These are phyloP conservation scores for Yponomeuta sedellus DNA, from an alignment of 2,888 invertebrate genomes.

Conservation along the genomic window DNA sequence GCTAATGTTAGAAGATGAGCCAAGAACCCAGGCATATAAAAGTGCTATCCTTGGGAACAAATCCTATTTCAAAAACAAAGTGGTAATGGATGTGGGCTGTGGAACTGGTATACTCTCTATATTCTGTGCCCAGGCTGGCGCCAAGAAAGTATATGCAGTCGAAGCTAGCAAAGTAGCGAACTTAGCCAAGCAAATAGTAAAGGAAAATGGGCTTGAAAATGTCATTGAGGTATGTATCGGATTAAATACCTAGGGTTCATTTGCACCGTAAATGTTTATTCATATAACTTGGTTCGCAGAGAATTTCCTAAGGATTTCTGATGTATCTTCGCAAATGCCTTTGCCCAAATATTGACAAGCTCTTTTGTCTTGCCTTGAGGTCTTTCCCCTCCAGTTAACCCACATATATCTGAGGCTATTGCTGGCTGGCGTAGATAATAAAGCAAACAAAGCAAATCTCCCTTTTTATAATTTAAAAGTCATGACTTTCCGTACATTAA, in stretches of 20 bases:
- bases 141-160: slow-evolving; percentile 88
- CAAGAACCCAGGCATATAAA: slow-evolving; percentile 86
- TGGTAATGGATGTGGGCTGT: slow-evolving; percentile 90
- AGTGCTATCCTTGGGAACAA: slow-evolving; percentile 84
- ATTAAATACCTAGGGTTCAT: neutral
- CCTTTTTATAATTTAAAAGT: too few relatives aligned
- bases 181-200: slow-evolving; percentile 79
- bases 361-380: too few relatives aligned
- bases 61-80: slow-evolving; percentile 83
- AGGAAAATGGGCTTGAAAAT: slow-evolving; percentile 81
- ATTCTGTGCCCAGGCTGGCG: slow-evolving; percentile 94
- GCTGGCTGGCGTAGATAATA: too few relatives aligned
- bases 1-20: slow-evolving; percentile 86
- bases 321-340: too few relatives aligned
- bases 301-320: too few relatives aligned
- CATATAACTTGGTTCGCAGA: too few relatives aligned
- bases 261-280: too few relatives aligned
- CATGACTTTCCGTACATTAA: too few relatives aligned
- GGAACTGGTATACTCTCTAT: slow-evolving; percentile 93
- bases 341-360: too few relatives aligned
- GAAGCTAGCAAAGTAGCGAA: slow-evolving; percentile 85
- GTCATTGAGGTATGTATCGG: slow-evolving; percentile 76
- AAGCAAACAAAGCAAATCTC: too few relatives aligned
- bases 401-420: too few relatives aligned
- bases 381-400: too few relatives aligned